Conservation (phyloP, 2,797 vertebrate species). For the Rhincodon typus region DNA sequence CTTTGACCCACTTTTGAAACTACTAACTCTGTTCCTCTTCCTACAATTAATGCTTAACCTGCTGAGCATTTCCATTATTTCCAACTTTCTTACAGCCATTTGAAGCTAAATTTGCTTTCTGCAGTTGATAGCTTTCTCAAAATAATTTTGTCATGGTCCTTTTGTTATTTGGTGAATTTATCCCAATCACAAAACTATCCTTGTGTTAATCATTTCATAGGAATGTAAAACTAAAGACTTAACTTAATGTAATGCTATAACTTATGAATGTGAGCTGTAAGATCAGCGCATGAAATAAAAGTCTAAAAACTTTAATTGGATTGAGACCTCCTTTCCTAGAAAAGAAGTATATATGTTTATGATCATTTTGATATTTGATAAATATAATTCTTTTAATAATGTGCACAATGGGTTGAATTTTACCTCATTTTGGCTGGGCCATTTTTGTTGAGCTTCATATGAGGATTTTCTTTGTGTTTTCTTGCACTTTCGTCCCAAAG, state of each 20-base stretch:
- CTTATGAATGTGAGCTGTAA: neutral
- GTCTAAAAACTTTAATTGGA: neutral
- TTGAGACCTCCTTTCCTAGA: no score
- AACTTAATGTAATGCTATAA: neutral
- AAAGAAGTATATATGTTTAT: neutral
- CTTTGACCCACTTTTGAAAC: neutral
- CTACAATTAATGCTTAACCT: neutral
- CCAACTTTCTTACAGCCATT: neutral
- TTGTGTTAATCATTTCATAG: neutral
- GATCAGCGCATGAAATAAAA: neutral
- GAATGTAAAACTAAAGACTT: neutral
- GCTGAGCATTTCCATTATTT: no score
- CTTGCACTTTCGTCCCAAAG: no score
- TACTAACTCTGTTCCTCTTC: neutral
- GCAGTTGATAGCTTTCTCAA: neutral
- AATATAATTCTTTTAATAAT: neutral
- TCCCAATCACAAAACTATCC: neutral
- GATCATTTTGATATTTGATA: neutral
- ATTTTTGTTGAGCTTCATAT: no score
- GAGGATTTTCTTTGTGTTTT: no score
- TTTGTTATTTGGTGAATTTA: neutral
- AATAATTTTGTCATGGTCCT: neutral
- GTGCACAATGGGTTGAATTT: neutral
- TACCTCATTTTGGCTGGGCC: no score
- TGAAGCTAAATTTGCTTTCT: neutral